Evolutionary conservation across 2,797 vertebrate genomes (phyloP), one percentile per base, ranked within the genome.

Genomic region (Molothrus aeneus): DNA sequence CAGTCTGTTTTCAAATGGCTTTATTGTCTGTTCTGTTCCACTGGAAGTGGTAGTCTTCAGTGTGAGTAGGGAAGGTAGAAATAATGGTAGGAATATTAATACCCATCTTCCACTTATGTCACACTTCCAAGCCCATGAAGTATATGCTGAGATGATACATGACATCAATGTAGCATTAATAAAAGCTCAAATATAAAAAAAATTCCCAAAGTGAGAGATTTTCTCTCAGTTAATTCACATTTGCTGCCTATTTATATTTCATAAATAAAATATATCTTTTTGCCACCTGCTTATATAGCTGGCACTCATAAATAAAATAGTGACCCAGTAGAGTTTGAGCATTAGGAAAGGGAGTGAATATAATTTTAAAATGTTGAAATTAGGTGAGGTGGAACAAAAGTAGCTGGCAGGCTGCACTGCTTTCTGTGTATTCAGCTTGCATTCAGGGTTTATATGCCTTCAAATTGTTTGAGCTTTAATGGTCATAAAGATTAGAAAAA

Each of bases 181-280:
- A 90, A 95, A 80, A 89, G 57, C 78, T 80, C 68, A 90, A 78
- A 86, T 40, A 85, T n/a, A 29, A 80, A 26, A 91, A 92, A 91
- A 60, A 74, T 4, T 32, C 45, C 63, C 32, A 20, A 65, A 92
- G 45, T 50, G 64, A 82, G 79, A 88, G 34, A 31, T 94, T 93
- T 94, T 68, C 66, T 19, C 20, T 34, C 38, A 5, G n/a, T 38
- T 94, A 68, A 88, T 93, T 92, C 71, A 90, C 53, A 75, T 94
- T 82, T 93, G 60, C 42, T 94, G 66, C 88, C 79, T 81, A 40
- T 71, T 93, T 90, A 50, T 83, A 64, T 86, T 84, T 88, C 63
- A 88, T 90, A 96, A 88, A 94, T 78, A 75, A 93, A 86, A 86
- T 80, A 66, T 45, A 34, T 68, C 43, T 84, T 88, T 87, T 75